These are phyloP conservation scores for Clunio marinus DNA, from an alignment of 2,888 invertebrate species.

Conservation along the genomic window DNA sequence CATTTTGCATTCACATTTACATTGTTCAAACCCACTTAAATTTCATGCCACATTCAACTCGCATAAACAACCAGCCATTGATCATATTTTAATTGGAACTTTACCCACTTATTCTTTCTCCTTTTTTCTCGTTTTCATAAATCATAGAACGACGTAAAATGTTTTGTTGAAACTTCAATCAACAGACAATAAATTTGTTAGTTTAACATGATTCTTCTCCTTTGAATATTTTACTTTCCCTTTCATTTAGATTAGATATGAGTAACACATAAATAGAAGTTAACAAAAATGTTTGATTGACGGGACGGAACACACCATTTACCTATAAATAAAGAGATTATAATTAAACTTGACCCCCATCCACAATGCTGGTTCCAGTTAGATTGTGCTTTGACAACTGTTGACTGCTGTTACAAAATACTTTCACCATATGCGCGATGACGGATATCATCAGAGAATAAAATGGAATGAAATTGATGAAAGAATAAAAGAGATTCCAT, in stretches of 20 bases:
- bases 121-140: not conserved
- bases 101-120: slow-evolving; percentile 20
- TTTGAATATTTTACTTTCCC: no score
- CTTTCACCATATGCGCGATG: not conserved
- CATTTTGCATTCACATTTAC: slow-evolving; percentile 5
- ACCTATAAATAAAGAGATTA: slow-evolving; percentile 23
- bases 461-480: not conserved
- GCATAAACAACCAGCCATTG: slow-evolving; percentile 1
- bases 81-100: slow-evolving; percentile 22
- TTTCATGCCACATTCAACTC: slow-evolving; percentile 16
- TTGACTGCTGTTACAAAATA: no score
- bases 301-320: not conserved
- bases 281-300: no score
- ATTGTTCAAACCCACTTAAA: slow-evolving; percentile 5
- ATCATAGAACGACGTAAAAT: slow-evolving; percentile 14
- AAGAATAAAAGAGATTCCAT: no score
- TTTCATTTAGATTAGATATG: no score
- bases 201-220: no score
- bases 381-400: no score
- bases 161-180: slow-evolving; percentile 26
- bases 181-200: slow-evolving; percentile 16
- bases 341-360: slow-evolving; percentile 27
- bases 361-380: no score
- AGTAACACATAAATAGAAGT: no score
- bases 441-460: not conserved